Conservation (phyloP, 2,113 vertebrate genomes). For the Ammodytes marinus region DNA sequence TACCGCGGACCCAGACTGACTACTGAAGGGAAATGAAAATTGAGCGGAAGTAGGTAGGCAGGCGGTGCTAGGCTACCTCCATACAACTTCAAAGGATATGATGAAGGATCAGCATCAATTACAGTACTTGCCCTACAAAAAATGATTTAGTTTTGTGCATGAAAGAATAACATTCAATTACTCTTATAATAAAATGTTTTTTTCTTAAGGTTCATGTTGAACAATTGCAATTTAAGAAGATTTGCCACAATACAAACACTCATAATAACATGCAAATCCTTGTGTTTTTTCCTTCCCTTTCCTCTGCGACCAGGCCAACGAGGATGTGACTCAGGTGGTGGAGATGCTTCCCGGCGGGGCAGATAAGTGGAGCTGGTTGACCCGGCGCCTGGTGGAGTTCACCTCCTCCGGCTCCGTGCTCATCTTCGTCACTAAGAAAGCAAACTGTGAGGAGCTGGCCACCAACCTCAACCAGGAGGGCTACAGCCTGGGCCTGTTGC, state of each 20-base stretch:
- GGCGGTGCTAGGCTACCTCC: no score
- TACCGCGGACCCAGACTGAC: no score
- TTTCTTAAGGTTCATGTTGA: no score
- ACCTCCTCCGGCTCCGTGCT: slow-evolving; percentile 96
- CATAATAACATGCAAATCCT: background rate
- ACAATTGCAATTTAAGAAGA: no score
- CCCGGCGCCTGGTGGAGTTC: slow-evolving; percentile 94
- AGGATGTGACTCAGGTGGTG: slow-evolving; percentile 97
- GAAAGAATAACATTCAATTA: no score
- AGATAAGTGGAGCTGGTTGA: slow-evolving; percentile 97
- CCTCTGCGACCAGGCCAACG: slow-evolving; percentile 89
- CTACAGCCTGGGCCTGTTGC: slow-evolving; percentile 93
- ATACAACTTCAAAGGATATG: no score
- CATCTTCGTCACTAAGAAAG: slow-evolving; percentile 97
- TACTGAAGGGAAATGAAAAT: no score
- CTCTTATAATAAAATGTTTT: no score
- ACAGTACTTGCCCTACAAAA: no score
- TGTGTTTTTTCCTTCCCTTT: background rate
- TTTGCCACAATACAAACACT: background rate
- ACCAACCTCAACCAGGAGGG: slow-evolving; percentile 95
- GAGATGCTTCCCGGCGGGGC: slow-evolving; percentile 90
- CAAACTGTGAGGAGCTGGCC: slow-evolving; percentile 95
- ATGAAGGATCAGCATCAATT: no score
- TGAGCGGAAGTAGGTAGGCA: no score
- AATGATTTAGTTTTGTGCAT: no score